A percentile compares a stretch with the other conserved stretches of the same genome.
Evolutionary conservation across 53 echinoderm and acorn worm species (phyloP).

Genomic region (Patiria pectinifera): DNA sequence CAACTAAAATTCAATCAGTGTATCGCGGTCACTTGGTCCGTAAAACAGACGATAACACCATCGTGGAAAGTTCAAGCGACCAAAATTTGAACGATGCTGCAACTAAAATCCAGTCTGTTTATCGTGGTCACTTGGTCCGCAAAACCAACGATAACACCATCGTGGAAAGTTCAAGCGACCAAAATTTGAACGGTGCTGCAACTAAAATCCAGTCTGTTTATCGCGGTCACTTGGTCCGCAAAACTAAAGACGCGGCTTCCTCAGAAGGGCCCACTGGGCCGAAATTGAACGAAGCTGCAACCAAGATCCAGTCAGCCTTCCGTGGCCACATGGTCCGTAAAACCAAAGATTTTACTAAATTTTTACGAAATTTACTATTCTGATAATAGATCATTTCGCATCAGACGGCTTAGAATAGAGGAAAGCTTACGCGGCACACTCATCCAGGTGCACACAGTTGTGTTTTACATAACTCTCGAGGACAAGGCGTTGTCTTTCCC

Average conservation of each 20-base stretch:
- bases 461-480: no score
- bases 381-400: not conserved
- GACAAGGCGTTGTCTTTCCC: no score
- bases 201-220: constrained; percentile 77
- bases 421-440: no score
- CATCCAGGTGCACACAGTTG: no score
- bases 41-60: not conserved
- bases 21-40: constrained; percentile 55
- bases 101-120: constrained; percentile 76
- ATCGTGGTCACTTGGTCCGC: constrained; percentile 38
- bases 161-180: constrained; percentile 52
- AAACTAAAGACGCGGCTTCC: not conserved
- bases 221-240: constrained; percentile 44
- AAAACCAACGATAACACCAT: not conserved
- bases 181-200: constrained; percentile 85
- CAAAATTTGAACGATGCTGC: constrained; percentile 87
- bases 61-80: constrained; percentile 40
- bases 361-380: not conserved
- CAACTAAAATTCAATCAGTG: constrained; percentile 77
- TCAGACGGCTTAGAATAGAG: not conserved
- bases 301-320: constrained; percentile 77
- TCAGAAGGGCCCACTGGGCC: constrained; percentile 32
- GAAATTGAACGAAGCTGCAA: constrained; percentile 82
- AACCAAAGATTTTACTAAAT: constrained; percentile 26
- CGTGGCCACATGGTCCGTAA: constrained; percentile 48